phyloP scores from a whole-genome alignment of 2,113 vertebrate genomes.

The Arvicanthis niloticus region DNA sequence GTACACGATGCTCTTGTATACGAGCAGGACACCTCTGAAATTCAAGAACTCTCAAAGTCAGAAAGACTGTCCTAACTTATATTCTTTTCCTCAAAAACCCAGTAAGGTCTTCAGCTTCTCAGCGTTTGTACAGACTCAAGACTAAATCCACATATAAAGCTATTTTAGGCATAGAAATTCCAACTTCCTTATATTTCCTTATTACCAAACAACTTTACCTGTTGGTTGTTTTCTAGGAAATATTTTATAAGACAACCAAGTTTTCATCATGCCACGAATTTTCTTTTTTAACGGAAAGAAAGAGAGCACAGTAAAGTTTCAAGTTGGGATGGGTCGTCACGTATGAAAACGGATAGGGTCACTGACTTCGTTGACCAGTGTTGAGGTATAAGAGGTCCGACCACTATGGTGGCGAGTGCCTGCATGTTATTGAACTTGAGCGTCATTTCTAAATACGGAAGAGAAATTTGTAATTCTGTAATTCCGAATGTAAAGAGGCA shows the following conservation, averaged over 20 bases:
- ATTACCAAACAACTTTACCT: neutral
- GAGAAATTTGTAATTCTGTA: neutral
- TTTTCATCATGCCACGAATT: neutral
- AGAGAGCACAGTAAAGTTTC: conserved; percentile 3
- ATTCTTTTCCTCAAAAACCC: conserved; percentile 59
- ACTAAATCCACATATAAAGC: conserved; percentile 26
- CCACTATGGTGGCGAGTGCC: neutral
- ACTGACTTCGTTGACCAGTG: neutral
- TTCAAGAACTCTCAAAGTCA: conserved; percentile 67
- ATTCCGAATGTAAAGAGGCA: neutral
- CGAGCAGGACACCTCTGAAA: conserved; percentile 14
- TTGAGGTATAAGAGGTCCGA: neutral
- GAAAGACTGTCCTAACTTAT: conserved; percentile 35
- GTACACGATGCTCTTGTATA: conserved; percentile 1
- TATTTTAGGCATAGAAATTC: conserved; percentile 15
- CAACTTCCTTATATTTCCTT: neutral
- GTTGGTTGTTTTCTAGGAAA: conserved; percentile 34
- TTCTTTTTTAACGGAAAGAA: conserved; percentile 8
- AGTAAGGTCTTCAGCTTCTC: conserved; percentile 26
- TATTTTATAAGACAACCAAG: conserved; percentile 34
- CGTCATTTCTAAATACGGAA: conserved; percentile 42
- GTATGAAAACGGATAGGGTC: neutral
- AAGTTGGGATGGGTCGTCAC: neutral
- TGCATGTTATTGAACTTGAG: neutral
- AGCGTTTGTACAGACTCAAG: conserved; percentile 19